A percentile compares a stretch with the other conserved stretches of the same genome.
These are phyloP conservation scores for Xiphias gladius DNA, from an alignment of 2,113 vertebrate genomes.

Conservation along the genomic window DNA sequence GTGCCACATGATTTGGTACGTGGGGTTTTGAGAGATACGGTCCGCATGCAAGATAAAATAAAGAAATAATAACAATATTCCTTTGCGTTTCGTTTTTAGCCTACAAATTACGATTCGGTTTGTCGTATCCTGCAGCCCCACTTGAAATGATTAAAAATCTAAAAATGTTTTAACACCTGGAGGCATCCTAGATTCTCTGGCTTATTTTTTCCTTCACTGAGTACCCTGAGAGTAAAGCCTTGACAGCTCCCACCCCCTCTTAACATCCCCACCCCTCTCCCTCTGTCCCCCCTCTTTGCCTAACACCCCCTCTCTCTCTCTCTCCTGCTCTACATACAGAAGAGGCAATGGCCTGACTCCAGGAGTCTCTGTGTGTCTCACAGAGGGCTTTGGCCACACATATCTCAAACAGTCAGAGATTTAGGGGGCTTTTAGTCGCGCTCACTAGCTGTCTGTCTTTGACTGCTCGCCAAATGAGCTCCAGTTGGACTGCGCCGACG, in stretches of 20 bases:
- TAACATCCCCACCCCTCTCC: constrained; percentile 64
- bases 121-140: constrained; percentile 82
- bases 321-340: constrained; percentile 79
- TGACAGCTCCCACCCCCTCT: constrained; percentile 79
- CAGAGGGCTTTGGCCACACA: constrained; percentile 61
- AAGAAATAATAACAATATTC: constrained; percentile 72
- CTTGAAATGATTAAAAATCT: constrained; percentile 88
- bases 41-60: constrained; percentile 41
- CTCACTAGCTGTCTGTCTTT: constrained; percentile 53
- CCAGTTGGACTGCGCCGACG: constrained; percentile 28
- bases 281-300: constrained; percentile 23
- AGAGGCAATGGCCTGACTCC: constrained; percentile 72
- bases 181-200: constrained; percentile 86
- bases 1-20: constrained; percentile 41
- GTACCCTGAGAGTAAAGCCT: constrained; percentile 82
- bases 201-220: constrained; percentile 80
- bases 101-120: constrained; percentile 71
- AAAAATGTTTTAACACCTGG: constrained; percentile 87
- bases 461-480: constrained; percentile 58
- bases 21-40: constrained; percentile 42
- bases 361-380: constrained; percentile 59
- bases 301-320: constrained; percentile 8
- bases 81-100: constrained; percentile 70
- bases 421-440: constrained; percentile 59
- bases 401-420: constrained; percentile 68